These are phyloP conservation scores for Brachionichthys hirsutus DNA, from an alignment of 2,113 vertebrate genomes.

Conservation along the genomic window DNA sequence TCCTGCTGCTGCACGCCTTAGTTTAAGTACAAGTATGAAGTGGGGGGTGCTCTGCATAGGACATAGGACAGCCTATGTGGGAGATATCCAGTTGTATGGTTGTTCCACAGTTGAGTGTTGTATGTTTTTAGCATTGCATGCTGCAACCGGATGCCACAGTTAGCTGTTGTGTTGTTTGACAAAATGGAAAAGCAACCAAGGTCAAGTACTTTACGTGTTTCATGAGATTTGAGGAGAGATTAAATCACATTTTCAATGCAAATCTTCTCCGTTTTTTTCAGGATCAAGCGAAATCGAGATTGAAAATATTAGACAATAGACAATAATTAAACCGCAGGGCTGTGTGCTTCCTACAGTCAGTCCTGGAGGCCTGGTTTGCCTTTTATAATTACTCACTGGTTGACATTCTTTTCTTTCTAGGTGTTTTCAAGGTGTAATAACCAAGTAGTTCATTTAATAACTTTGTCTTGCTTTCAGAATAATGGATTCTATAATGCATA, in stretches of 20 bases:
- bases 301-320: background rate
- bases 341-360: conserved; percentile 4
- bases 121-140: conserved; percentile 9
- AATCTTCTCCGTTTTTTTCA: too few species aligned
- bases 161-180: conserved; percentile 28
- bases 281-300: background rate
- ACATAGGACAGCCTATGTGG: conserved; percentile 4
- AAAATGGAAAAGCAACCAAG: too few species aligned
- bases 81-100: conserved; percentile 20
- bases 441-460: too few species aligned
- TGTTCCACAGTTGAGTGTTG: conserved; percentile 19
- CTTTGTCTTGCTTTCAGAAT: background rate
- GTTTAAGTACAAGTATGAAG: background rate
- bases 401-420: conserved; percentile 1
- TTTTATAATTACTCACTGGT: conserved; percentile 7
- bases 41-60: background rate
- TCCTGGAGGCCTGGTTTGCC: conserved; percentile 36
- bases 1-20: conserved; percentile 7
- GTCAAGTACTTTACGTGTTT: too few species aligned
- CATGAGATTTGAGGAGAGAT: background rate
- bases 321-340: conserved; percentile 5
- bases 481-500: too few species aligned
- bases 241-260: background rate
- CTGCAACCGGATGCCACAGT: conserved; percentile 27
- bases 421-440: conserved; percentile 1